Evolutionary conservation across 2,113 vertebrate genomes (phyloP).

Genomic region (Stercorarius parasiticus): DNA sequence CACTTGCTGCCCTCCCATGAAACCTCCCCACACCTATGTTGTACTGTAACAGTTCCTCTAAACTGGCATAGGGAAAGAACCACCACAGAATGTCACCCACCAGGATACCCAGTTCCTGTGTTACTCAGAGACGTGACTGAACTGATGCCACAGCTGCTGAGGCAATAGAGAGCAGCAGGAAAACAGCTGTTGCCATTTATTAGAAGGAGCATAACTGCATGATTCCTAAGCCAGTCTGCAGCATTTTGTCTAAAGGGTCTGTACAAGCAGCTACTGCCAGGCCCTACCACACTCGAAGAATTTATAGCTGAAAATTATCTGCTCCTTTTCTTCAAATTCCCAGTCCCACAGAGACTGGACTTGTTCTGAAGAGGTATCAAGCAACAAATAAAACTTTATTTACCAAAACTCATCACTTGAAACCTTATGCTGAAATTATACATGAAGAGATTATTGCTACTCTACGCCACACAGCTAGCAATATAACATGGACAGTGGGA

Average conservation of each 20-base stretch:
- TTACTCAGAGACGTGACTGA: not conserved
- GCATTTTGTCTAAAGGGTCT: not conserved
- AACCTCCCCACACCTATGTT: not conserved
- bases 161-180: not conserved
- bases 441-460: not conserved
- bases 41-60: not conserved
- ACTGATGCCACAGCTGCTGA: not conserved
- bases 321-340: not conserved
- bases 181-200: not conserved
- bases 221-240: not conserved
- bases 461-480: not conserved
- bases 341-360: not conserved
- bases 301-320: not conserved
- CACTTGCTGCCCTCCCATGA: not conserved
- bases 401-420: not conserved
- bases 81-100: not conserved
- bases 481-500: not conserved
- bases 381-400: not conserved
- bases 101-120: not conserved
- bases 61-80: not conserved
- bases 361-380: not conserved
- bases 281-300: not conserved
- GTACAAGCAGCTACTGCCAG: not conserved
- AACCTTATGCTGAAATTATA: not conserved
- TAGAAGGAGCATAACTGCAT: not conserved